A percentile compares a stretch with the other conserved stretches of the same genome.
These are phyloP conservation scores for Arctia plantaginis DNA, from an alignment of 2,888 invertebrate species.

Conservation along the genomic window DNA sequence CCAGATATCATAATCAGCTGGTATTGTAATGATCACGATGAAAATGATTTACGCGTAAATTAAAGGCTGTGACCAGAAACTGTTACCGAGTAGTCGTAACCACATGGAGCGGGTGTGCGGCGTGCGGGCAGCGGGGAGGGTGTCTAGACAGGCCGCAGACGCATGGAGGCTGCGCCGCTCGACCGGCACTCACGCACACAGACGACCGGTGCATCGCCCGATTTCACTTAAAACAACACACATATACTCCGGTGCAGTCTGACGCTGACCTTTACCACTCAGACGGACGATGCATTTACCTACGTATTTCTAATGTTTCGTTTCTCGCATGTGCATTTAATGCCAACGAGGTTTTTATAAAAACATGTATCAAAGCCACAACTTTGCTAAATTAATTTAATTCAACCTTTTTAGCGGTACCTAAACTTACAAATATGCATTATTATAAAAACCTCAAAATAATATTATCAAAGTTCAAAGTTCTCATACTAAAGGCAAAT, in stretches of 20 bases:
- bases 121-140: conserved; percentile 60
- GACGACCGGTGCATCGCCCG: conserved; percentile 68
- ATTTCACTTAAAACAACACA: conserved; percentile 61
- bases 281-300: conserved; percentile 63
- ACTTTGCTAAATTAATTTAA: background rate
- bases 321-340: conserved; percentile 36
- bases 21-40: conserved; percentile 12
- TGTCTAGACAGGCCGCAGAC: conserved; percentile 86
- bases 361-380: background rate
- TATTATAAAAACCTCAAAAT: background rate
- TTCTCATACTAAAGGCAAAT: background rate
- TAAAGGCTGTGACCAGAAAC: conserved; percentile 54
- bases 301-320: conserved; percentile 46
- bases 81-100: conserved; percentile 56
- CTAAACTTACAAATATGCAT: background rate
- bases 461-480: conserved; percentile 5
- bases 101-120: conserved; percentile 47
- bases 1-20: conserved; percentile 1
- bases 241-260: conserved; percentile 55
- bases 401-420: background rate
- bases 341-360: conserved; percentile 8
- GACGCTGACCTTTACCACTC: conserved; percentile 72
- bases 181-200: conserved; percentile 68
- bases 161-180: conserved; percentile 83
- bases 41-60: conserved; percentile 36